These are phyloP conservation scores for Penaeus monodon DNA, from an alignment of 2,888 invertebrate species.

Conservation along the genomic window DNA sequence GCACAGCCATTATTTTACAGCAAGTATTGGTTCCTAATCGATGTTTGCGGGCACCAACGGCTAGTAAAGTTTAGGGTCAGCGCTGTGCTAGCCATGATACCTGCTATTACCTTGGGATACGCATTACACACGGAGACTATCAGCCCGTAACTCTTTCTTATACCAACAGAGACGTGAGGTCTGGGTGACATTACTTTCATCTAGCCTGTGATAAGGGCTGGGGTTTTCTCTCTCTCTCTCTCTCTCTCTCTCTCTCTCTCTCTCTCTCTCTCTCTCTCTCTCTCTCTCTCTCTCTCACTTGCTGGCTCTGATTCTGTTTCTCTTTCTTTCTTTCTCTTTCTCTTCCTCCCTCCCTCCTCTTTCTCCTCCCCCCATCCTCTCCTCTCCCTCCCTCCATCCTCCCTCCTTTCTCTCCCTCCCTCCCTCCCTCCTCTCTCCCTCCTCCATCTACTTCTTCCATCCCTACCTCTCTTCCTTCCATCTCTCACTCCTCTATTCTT, in stretches of 20 bases:
- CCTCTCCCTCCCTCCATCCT: constrained; percentile 7
- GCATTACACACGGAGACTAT: background rate
- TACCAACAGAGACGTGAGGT: too few species aligned
- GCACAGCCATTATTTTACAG: constrained; percentile 3
- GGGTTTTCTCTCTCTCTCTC: background rate
- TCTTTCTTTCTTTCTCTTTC: background rate
- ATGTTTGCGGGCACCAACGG: constrained; percentile 34
- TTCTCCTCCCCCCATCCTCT: background rate
- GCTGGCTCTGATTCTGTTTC: background rate
- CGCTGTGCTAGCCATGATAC: constrained; percentile 23
- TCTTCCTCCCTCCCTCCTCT: background rate
- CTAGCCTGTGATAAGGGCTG: background rate
- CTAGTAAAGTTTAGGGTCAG: background rate
- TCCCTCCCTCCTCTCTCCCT: background rate
- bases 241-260: constrained; percentile 6
- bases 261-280: constrained; percentile 27
- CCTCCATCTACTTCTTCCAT: too few species aligned
- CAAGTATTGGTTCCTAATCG: constrained; percentile 42
- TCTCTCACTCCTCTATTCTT: too few species aligned
- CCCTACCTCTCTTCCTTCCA: too few species aligned
- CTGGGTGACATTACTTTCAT: background rate
- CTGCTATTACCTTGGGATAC: constrained; percentile 19
- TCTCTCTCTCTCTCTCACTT: background rate
- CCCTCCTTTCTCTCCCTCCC: background rate
- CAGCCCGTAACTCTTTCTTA: too few species aligned